These are phyloP conservation scores for Thalassaphorura encarpata DNA, from an alignment of 1,140 invertebrate species.

Conservation along the genomic window DNA sequence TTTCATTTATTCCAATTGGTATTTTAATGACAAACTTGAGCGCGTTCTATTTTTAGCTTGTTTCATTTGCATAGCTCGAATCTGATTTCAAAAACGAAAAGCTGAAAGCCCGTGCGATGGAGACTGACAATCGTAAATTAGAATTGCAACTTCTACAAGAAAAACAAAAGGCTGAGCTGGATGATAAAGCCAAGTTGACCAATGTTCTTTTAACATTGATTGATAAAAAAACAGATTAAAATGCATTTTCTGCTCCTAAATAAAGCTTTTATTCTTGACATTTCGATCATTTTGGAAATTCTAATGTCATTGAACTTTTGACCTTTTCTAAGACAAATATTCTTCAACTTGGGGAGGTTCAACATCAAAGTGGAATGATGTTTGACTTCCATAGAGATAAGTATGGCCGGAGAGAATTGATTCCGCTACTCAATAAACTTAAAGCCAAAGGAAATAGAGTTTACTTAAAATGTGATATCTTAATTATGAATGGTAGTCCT, in stretches of 20 bases:
- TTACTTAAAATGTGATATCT: too few species aligned
- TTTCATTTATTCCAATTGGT: too few species aligned
- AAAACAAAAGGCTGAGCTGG: background rate
- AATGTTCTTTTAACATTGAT: background rate
- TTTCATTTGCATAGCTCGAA: too few species aligned
- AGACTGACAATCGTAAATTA: background rate
- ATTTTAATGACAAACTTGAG: too few species aligned
- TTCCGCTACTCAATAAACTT: too few species aligned
- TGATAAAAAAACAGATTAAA: background rate
- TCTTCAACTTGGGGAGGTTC: background rate
- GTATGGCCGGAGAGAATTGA: too few species aligned
- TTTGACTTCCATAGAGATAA: constrained; percentile 4
- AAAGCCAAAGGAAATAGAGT: too few species aligned
- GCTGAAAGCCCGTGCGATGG: background rate
- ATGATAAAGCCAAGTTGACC: background rate
- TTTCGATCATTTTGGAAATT: background rate
- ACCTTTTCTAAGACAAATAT: background rate
- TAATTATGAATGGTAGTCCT: too few species aligned
- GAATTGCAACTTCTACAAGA: background rate
- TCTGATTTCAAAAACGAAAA: too few species aligned
- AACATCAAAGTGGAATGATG: background rate
- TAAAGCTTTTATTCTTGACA: too few species aligned
- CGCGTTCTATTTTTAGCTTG: too few species aligned
- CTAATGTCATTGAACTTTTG: background rate
- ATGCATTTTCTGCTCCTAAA: too few species aligned